phyloP scores from a whole-genome alignment of 2,113 vertebrate species.

The Chionis minor region DNA sequence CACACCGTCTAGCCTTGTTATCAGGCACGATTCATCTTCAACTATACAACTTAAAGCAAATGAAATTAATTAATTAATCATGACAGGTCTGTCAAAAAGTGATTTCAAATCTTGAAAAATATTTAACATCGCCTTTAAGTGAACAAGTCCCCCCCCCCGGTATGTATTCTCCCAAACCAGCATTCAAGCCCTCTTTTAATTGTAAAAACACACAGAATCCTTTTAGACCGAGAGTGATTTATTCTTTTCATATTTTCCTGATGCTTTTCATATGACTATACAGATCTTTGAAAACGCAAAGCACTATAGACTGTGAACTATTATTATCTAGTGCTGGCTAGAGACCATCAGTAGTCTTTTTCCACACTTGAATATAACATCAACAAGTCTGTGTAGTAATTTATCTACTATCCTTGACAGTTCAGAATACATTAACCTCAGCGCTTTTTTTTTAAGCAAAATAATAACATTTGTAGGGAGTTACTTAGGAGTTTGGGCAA shows the following conservation, averaged over 20 bases:
- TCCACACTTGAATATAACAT: background rate
- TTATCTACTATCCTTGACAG: background rate
- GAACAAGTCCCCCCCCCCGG: background rate
- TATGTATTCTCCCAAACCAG: background rate
- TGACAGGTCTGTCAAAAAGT: constrained; percentile 74
- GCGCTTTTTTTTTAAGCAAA: background rate
- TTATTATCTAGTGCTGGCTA: background rate
- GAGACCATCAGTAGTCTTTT: background rate
- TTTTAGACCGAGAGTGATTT: background rate
- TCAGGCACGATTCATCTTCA: constrained; percentile 69
- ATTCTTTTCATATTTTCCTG: background rate
- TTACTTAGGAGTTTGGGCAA: background rate
- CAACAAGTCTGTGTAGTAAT: background rate
- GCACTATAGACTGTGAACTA: background rate
- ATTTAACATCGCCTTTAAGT: constrained; percentile 59
- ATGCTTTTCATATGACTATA: constrained; percentile 16
- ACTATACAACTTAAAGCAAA: constrained; percentile 77
- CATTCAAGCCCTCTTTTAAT: constrained; percentile 36
- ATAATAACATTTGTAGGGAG: background rate
- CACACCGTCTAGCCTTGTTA: constrained; percentile 73
- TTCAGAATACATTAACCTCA: background rate
- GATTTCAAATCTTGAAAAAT: constrained; percentile 73
- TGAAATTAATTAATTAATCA: constrained; percentile 80
- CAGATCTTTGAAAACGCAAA: constrained; percentile 12
- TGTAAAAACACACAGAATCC: constrained; percentile 37